Percentiles rank a stretch among this genome's conserved stretches.
Conservation (phyloP, 2,113 vertebrate genomes). For the Forbesichthys papilliferus region DNA sequence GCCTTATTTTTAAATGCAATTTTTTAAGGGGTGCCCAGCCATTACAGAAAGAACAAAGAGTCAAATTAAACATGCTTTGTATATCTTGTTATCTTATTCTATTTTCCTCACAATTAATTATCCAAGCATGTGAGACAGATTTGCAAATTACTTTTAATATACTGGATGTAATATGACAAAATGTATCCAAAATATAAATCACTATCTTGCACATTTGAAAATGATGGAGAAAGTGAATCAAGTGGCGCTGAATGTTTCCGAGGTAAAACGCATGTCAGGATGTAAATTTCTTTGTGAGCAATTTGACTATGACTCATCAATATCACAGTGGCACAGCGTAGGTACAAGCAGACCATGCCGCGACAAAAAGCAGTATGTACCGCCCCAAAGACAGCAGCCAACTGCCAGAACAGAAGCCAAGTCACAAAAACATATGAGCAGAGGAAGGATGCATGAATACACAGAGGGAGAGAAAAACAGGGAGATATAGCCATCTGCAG, state of each 20-base stretch:
- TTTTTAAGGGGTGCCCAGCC: no score
- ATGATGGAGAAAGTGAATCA: background rate
- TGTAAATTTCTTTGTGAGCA: conserved; percentile 14
- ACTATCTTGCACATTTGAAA: background rate
- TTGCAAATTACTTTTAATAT: no score
- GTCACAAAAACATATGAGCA: background rate
- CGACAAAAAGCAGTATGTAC: conserved; percentile 9
- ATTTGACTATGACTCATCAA: conserved; percentile 48
- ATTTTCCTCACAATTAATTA: no score
- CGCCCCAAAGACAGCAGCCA: conserved; percentile 26
- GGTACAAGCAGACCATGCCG: conserved; percentile 12
- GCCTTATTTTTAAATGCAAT: no score
- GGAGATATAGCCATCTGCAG: conserved; percentile 57
- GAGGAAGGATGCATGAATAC: conserved; percentile 14
- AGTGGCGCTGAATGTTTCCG: background rate
- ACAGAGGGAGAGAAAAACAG: conserved; percentile 29
- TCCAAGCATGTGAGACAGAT: no score
- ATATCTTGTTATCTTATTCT: no score
- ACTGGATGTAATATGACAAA: no score
- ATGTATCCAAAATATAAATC: no score
- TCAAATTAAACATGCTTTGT: no score
- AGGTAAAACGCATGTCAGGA: conserved; percentile 16
- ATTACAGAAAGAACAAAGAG: no score
- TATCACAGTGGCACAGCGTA: conserved; percentile 14
- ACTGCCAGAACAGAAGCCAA: conserved; percentile 37